Conservation (phyloP, 2,113 vertebrate species). For the Propithecus coquereli region DNA sequence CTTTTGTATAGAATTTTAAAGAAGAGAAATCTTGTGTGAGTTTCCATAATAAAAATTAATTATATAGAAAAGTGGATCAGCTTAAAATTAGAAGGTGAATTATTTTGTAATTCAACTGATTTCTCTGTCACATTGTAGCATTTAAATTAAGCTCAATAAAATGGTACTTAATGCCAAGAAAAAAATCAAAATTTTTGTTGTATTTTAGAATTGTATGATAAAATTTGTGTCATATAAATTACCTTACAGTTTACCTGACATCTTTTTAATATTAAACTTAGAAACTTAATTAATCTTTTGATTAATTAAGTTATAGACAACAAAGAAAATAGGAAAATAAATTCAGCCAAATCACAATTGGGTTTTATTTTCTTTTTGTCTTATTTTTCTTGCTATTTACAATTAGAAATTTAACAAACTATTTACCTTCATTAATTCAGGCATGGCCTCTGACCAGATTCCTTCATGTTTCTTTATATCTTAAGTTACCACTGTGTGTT, state of each 20-base stretch:
- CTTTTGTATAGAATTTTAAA: constrained; percentile 40
- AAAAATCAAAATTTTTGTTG: neutral
- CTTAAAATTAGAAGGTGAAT: constrained; percentile 31
- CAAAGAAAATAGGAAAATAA: constrained; percentile 19
- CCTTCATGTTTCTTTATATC: neutral
- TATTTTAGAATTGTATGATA: neutral
- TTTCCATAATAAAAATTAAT: constrained; percentile 41
- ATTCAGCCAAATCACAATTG: neutral
- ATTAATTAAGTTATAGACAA: neutral
- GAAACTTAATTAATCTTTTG: neutral
- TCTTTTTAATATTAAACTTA: neutral
- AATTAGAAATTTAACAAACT: neutral
- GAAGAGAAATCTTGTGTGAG: neutral
- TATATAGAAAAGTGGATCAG: neutral
- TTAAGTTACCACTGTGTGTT: neutral
- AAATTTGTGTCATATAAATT: constrained; percentile 6
- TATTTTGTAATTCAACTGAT: constrained; percentile 46
- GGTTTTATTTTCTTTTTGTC: neutral
- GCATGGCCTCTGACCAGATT: neutral
- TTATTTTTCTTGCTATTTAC: neutral
- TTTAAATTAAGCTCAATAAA: constrained; percentile 48
- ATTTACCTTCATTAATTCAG: neutral
- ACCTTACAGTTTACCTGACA: neutral
- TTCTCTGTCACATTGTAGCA: neutral
- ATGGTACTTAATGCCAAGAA: neutral